Evolutionary conservation across 2,797 vertebrate species (phyloP), one percentile per base, ranked within the genome.

Genomic region (Erethizon dorsatum): DNA sequence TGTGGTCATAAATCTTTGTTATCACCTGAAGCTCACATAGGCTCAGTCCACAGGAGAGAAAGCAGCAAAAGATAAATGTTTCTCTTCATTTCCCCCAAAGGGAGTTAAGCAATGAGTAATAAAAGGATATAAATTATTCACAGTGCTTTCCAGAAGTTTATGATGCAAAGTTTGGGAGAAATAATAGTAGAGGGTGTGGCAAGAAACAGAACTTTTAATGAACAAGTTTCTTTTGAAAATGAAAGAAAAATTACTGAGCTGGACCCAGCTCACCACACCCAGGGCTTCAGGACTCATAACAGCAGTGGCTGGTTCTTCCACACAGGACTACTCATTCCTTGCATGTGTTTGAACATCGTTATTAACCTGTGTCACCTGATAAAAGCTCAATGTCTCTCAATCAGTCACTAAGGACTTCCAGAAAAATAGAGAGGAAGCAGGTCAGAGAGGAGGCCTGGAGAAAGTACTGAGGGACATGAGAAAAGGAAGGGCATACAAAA

Each of bases 71-170:
- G 97, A 97, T 83, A 88, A 67, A 98, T 94, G 95, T 97, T 97
- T 97, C 97, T 97, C 95, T 98, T 98, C 95, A 97, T 97, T 94
- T 92, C 69, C 79, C 94, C 98, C 97, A 98, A 98, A 96, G 97
- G 97, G 95, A 98, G 93, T 92, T 96, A 98, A 97, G 87, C 94
- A 98, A 96, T 88, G 87, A 97, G 97, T 97, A 98, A 98, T 98
- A 98, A 98, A 98, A 98, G 47, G 56, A 83, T 97, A 97, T 98
- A 98, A 98, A 98, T 98, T 98, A 98, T 98, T 98, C 96, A 98
- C 96, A 97, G 59, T 92, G 91, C 91, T 98, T 98, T 97, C 90
- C 88, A 97, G 95, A 92, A 98, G 97, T 94, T 97, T 95, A 94
- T 97, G 97, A 97, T 95, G 97, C 96, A 97, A 97, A 73, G 87